phyloP scores from a whole-genome alignment of 2,888 invertebrate genomes.

The Camponotus fellah region DNA sequence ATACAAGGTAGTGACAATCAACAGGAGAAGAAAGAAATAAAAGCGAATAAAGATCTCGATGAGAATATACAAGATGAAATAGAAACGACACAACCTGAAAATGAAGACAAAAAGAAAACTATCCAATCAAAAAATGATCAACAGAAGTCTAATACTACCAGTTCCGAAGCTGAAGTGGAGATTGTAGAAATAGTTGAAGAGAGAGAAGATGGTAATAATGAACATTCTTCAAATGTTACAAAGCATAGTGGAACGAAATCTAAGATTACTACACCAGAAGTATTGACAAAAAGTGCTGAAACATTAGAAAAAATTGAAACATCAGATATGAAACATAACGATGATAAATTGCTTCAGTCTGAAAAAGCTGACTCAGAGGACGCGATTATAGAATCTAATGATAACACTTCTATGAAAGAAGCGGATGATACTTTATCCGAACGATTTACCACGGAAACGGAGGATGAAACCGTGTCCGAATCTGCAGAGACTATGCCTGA shows the following conservation, averaged over 20 bases:
- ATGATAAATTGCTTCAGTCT: constrained; percentile 52
- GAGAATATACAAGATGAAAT: constrained; percentile 35
- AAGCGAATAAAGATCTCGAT: not conserved
- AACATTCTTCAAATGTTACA: constrained; percentile 28
- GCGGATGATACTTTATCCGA: constrained; percentile 67
- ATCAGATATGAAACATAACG: constrained; percentile 26
- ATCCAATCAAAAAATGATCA: not conserved
- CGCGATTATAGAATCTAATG: constrained; percentile 37
- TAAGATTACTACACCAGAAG: constrained; percentile 2
- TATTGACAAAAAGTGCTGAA: constrained; percentile 27
- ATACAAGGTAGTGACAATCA: constrained; percentile 39
- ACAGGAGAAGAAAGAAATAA: constrained; percentile 24
- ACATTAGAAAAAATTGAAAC: constrained; percentile 44
- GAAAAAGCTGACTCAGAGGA: constrained; percentile 41
- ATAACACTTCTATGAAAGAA: constrained; percentile 70
- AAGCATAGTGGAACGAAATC: constrained; percentile 44
- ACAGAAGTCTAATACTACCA: constrained; percentile 54
- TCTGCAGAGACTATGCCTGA: constrained; percentile 74
- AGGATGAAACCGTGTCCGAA: constrained; percentile 78
- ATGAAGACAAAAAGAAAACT: constrained; percentile 11
- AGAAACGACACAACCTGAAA: constrained; percentile 10
- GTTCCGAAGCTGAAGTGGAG: constrained; percentile 77
- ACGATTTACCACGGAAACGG: constrained; percentile 74
- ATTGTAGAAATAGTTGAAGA: constrained; percentile 83
- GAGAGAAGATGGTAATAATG: constrained; percentile 72